A percentile compares a stretch with the other conserved stretches of the same genome.
These are phyloP conservation scores for Sialia sialis DNA, from an alignment of 2,113 vertebrate species.

Conservation along the genomic window DNA sequence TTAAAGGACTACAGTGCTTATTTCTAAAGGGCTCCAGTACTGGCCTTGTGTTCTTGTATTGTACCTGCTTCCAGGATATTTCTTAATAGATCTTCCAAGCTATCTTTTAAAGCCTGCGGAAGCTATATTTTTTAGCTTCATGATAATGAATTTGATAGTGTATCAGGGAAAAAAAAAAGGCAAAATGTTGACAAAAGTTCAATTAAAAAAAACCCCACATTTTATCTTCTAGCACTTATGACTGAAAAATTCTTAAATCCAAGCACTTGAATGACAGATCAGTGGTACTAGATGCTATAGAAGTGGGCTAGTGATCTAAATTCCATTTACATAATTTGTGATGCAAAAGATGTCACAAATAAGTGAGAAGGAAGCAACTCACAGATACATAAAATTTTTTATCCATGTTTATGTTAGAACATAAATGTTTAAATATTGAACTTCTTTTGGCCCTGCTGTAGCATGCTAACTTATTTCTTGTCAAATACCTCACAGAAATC, in stretches of 20 bases:
- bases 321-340: background rate
- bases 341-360: background rate
- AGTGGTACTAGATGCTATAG: background rate
- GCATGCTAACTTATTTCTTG: background rate
- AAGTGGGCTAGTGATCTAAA: background rate
- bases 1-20: background rate
- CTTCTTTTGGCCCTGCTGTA: background rate
- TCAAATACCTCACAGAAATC: background rate
- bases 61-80: background rate
- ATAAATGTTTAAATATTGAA: constrained; percentile 32
- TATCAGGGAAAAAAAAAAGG: background rate
- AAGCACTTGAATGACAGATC: background rate
- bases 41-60: background rate
- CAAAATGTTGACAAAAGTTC: background rate
- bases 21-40: background rate
- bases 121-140: background rate
- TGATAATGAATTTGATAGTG: background rate
- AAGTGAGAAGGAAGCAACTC: background rate
- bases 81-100: background rate
- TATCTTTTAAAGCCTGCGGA: background rate
- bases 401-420: constrained; percentile 6
- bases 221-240: background rate
- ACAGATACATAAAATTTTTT: background rate
- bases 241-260: background rate
- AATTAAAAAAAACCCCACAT: background rate